Conservation (phyloP, 2,888 invertebrate species). For the Hypomecis punctinalis region DNA sequence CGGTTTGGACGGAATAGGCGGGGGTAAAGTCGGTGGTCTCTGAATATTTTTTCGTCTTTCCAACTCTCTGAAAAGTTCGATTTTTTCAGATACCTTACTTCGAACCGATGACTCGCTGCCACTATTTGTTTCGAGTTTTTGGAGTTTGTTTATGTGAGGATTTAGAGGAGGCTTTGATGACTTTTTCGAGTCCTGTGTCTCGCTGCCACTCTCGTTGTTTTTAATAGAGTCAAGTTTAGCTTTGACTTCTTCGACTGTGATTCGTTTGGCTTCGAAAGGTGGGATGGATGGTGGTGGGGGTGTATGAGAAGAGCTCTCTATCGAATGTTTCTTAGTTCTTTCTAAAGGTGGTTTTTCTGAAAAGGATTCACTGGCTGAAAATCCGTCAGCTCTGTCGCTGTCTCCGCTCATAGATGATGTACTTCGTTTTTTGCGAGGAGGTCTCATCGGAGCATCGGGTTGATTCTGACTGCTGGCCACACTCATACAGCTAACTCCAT, state of each 20-base stretch:
- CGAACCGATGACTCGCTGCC: conserved; percentile 71
- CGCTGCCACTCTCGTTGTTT: conserved; percentile 76
- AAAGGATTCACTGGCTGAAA: conserved; percentile 76
- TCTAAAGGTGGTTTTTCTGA: conserved; percentile 79
- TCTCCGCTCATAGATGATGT: conserved; percentile 87
- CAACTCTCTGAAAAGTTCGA: conserved; percentile 78
- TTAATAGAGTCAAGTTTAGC: conserved; percentile 83
- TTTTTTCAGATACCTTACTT: conserved; percentile 82
- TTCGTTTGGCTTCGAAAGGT: conserved; percentile 73
- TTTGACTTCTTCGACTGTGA: conserved; percentile 84
- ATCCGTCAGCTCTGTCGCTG: conserved; percentile 85
- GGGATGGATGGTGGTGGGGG: conserved; percentile 63
- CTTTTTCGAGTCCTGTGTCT: conserved; percentile 83
- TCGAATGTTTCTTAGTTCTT: conserved; percentile 84
- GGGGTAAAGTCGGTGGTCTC: conserved; percentile 79
- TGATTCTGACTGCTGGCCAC: conserved; percentile 87
- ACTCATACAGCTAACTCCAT: conserved; percentile 92
- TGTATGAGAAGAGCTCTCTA: conserved; percentile 84
- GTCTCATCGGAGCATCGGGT: conserved; percentile 85
- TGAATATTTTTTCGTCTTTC: conserved; percentile 78
- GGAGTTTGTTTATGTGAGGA: conserved; percentile 53
- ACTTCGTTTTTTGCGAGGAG: conserved; percentile 90
- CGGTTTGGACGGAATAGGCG: conserved; percentile 77
- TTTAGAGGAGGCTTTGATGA: conserved; percentile 59
- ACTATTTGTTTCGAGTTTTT: conserved; percentile 48